Base-by-base conservation (phyloP, 2,797 vertebrate species). In the Synanceia verrucosa region DNA sequence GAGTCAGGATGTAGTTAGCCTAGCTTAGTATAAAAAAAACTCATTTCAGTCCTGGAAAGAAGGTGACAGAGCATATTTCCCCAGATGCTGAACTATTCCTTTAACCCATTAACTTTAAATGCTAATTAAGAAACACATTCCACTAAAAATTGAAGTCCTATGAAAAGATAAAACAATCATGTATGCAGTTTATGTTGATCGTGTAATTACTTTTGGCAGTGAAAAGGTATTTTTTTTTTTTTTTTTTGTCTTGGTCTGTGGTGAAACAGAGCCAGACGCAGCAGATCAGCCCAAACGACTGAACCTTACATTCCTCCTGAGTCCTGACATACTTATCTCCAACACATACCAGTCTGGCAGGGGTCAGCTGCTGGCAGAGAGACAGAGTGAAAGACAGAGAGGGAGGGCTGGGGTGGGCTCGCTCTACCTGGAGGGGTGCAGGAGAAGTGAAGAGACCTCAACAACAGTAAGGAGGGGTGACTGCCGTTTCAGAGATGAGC, bases 271-370 rank as follows among this genome's bases (percentile, higher is more conserved):
- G 71, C 69, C 76, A 91, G 79, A 78, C 14, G 19, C 65, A 66
- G 60, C 72, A 65, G 56, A 85, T 82, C 79, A 81, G 62, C 85
- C 59, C 66, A 62, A 83, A 86, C 79, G 70, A 74, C 50, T 83
- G 82, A 89, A 78, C 82, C 76, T 63, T 50, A 57, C 87, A 87
- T 82, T 88, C 85, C 86, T 89, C 77, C 70, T 48, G 80, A 81
- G 78, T 71, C 84, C 75, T 84, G 79, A 88, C 83, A 86, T 70
- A 88, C 82, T 88, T 91, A 86, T 91, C 86, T 89, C 65, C 73
- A 79, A 83, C 80, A 89, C 88, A 91, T 83, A 87, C 63, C 81
- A 70, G 66, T 72, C 82, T 90, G 89, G 92, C 81, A 87, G 83
- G 85, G 90, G 89, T 92, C 88, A 91, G 66, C 68, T 59, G 64